Evolutionary conservation across 2,113 vertebrate genomes (phyloP).

Genomic region (Sebastes fasciatus): DNA sequence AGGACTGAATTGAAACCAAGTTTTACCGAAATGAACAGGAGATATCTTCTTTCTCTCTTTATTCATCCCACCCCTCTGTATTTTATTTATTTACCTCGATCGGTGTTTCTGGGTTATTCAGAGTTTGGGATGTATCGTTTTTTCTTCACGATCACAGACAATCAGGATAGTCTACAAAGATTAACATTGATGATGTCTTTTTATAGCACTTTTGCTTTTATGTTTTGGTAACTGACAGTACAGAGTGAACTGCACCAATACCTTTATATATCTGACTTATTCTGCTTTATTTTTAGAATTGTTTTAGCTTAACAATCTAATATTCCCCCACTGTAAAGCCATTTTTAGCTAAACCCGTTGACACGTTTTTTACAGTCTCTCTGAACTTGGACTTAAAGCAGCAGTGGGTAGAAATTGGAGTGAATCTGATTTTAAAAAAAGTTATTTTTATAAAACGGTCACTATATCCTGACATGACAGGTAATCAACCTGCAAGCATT

Average conservation of each 20-base stretch:
- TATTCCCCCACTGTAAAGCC: background rate
- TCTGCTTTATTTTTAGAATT: conserved; percentile 54
- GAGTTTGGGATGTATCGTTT: conserved; percentile 1
- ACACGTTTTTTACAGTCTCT: background rate
- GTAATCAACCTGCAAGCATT: no score
- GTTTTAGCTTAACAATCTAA: background rate
- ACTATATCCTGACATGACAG: no score
- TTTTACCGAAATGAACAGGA: background rate
- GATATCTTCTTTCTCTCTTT: background rate
- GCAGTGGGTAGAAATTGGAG: no score
- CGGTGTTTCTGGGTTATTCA: conserved; percentile 41
- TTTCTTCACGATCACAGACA: conserved; percentile 18
- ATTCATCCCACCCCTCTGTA: background rate
- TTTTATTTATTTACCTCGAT: background rate
- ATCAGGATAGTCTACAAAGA: conserved; percentile 5
- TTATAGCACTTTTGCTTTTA: conserved; percentile 47
- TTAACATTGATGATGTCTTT: conserved; percentile 22
- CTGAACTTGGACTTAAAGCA: background rate
- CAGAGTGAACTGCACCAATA: conserved; percentile 12
- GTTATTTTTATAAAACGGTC: no score
- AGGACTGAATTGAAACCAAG: background rate
- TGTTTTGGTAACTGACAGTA: conserved; percentile 31
- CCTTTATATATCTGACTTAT: conserved; percentile 22
- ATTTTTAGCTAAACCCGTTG: background rate
- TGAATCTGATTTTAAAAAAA: no score